phyloP scores from a whole-genome alignment of 1,140 invertebrate species.

The Sitodiplosis mosellana region DNA sequence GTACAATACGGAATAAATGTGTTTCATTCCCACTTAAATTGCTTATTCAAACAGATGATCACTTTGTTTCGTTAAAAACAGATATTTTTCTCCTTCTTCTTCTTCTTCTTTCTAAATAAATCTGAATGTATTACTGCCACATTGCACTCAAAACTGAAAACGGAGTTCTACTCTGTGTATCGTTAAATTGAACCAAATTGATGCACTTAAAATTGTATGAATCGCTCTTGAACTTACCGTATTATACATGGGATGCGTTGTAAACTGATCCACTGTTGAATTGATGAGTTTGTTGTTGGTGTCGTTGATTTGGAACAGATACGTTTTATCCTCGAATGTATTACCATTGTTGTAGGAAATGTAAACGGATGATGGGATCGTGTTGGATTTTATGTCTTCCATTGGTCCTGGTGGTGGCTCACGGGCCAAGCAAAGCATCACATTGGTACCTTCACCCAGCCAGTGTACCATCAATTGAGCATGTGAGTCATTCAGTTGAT shows the following conservation, averaged over 20 bases:
- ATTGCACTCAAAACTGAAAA: background rate
- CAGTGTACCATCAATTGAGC: conserved; percentile 78
- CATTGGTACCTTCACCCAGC: conserved; percentile 67
- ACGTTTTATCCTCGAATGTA: conserved; percentile 54
- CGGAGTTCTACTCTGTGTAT: no score
- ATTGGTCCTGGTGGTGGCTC: conserved; percentile 33
- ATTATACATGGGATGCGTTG: conserved; percentile 59
- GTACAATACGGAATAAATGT: no score
- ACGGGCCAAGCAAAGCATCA: conserved; percentile 68
- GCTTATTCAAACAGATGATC: no score
- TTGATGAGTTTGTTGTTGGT: conserved; percentile 25
- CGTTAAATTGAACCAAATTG: no score
- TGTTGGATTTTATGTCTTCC: conserved; percentile 17
- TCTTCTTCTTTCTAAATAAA: conserved; percentile 4
- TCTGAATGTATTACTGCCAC: conserved; percentile 1
- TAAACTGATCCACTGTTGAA: conserved; percentile 62
- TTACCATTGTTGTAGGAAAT: conserved; percentile 76
- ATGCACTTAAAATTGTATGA: no score
- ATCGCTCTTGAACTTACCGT: conserved; percentile 36
- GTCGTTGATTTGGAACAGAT: conserved; percentile 35
- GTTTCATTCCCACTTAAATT: no score
- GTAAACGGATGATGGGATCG: conserved; percentile 43
- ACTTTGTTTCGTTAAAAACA: no score
- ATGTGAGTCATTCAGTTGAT: conserved; percentile 61
- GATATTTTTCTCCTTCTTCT: no score